Evolutionary conservation across 2,113 vertebrate genomes (phyloP).

Genomic region (Xyliphius kryptos): DNA sequence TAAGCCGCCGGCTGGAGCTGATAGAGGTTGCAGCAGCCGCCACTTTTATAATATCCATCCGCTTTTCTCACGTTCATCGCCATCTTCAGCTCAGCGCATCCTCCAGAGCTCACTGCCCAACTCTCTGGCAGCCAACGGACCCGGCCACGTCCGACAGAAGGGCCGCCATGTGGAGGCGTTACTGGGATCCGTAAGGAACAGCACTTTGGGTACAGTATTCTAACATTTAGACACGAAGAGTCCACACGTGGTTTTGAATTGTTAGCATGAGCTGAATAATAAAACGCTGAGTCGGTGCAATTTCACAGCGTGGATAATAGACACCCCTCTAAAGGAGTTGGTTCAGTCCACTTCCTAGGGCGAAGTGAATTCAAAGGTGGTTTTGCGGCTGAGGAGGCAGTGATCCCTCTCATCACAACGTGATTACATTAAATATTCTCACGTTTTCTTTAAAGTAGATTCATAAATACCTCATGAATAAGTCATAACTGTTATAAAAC

Average conservation of each 20-base stretch:
- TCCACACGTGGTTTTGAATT: too few relatives aligned
- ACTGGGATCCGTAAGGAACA: background rate
- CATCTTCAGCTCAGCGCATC: constrained; percentile 68
- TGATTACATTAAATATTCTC: too few relatives aligned
- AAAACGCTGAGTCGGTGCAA: background rate
- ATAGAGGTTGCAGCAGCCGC: constrained; percentile 60
- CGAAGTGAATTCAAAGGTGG: constrained; percentile 7
- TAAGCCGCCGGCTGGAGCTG: constrained; percentile 55
- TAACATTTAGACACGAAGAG: background rate
- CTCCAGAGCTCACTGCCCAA: constrained; percentile 54
- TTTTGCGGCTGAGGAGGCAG: background rate
- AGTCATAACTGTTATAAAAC: too few relatives aligned
- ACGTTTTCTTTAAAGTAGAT: too few relatives aligned
- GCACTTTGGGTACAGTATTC: background rate
- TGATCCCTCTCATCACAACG: constrained; percentile 12
- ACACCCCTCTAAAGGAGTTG: constrained; percentile 37
- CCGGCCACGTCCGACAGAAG: constrained; percentile 1
- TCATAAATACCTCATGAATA: too few relatives aligned
- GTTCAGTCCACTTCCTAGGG: constrained; percentile 63
- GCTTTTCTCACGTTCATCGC: constrained; percentile 66
- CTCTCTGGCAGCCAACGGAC: constrained; percentile 23
- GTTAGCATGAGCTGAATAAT: too few relatives aligned
- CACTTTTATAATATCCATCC: constrained; percentile 61
- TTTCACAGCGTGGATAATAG: background rate
- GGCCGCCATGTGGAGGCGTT: background rate